A percentile compares a stretch with the other conserved stretches of the same genome.
phyloP scores from a whole-genome alignment of 2,888 invertebrate genomes.

The Sphaerophoria rueppellii region DNA sequence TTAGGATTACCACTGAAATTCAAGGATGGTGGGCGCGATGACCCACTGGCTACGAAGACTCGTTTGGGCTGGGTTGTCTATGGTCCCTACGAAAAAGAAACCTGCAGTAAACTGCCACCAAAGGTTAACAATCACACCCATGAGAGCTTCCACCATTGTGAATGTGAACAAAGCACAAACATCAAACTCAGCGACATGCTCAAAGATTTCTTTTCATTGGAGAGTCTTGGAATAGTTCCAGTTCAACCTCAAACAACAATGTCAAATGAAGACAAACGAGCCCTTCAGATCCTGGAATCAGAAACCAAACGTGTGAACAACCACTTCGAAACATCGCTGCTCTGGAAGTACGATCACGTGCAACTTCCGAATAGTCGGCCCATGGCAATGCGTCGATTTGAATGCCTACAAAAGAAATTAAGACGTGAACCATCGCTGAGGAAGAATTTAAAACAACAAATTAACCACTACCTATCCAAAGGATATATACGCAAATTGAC shows the following conservation, averaged over 20 bases:
- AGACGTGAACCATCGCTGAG: constrained; percentile 40
- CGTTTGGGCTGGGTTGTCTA: not conserved
- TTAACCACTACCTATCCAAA: constrained; percentile 55
- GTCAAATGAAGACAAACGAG: not conserved
- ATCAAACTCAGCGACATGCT: constrained; percentile 3
- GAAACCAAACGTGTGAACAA: not conserved
- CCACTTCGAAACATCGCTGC: not conserved
- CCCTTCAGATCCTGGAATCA: not conserved
- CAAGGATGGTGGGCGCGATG: constrained; percentile 1
- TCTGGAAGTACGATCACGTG: constrained; percentile 7
- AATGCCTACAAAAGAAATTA: constrained; percentile 63
- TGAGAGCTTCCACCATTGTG: not conserved
- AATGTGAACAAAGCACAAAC: not conserved
- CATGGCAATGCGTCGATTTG: constrained; percentile 64
- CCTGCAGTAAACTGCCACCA: not conserved
- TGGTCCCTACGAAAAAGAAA: not conserved
- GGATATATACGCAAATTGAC: constrained; percentile 6
- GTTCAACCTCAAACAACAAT: constrained; percentile 6
- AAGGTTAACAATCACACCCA: not conserved
- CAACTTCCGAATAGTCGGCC: constrained; percentile 43
- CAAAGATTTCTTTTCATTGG: constrained; percentile 19
- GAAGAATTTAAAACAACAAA: constrained; percentile 48
- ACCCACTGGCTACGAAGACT: not conserved
- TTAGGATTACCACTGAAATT: constrained; percentile 6
- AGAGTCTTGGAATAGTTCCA: not conserved